Evolutionary conservation across 2,797 vertebrate genomes (phyloP).

Genomic region (Etheostoma nigrum): DNA sequence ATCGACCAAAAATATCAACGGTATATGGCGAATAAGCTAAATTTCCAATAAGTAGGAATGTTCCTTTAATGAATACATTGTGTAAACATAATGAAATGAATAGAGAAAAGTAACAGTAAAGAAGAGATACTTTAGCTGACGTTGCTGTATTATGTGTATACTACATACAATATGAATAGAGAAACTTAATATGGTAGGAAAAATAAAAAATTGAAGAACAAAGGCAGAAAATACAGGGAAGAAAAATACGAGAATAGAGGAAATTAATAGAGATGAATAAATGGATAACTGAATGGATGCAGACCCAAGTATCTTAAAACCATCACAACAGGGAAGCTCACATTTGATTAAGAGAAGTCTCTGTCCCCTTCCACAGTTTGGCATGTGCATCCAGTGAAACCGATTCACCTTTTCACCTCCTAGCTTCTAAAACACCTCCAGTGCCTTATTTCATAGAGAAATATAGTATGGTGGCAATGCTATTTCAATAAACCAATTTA

Average conservation of each 20-base stretch:
- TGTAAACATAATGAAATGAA: not conserved
- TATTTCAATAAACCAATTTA: slow-evolving; percentile 78
- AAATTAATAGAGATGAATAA: not conserved
- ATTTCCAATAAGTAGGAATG: too few relatives aligned
- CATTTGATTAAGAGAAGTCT: not conserved
- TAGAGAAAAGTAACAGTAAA: not conserved
- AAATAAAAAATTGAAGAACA: too few relatives aligned
- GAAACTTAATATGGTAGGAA: not conserved
- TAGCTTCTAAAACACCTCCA: slow-evolving; percentile 40
- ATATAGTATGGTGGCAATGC: slow-evolving; percentile 50
- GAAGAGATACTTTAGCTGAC: not conserved
- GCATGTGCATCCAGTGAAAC: slow-evolving; percentile 40
- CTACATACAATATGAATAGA: not conserved
- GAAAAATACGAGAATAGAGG: not conserved
- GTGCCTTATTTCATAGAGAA: slow-evolving; percentile 60
- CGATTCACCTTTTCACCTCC: slow-evolving; percentile 64
- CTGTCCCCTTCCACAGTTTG: slow-evolving; percentile 13
- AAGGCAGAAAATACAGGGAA: not conserved
- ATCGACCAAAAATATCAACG: too few relatives aligned
- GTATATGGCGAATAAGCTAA: too few relatives aligned
- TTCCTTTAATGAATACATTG: slow-evolving; percentile 5
- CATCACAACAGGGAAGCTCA: not conserved
- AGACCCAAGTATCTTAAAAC: not conserved
- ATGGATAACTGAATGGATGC: not conserved
- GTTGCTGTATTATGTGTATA: not conserved